Conservation (phyloP, 2,113 vertebrate species). For the Irena cyanogastra region DNA sequence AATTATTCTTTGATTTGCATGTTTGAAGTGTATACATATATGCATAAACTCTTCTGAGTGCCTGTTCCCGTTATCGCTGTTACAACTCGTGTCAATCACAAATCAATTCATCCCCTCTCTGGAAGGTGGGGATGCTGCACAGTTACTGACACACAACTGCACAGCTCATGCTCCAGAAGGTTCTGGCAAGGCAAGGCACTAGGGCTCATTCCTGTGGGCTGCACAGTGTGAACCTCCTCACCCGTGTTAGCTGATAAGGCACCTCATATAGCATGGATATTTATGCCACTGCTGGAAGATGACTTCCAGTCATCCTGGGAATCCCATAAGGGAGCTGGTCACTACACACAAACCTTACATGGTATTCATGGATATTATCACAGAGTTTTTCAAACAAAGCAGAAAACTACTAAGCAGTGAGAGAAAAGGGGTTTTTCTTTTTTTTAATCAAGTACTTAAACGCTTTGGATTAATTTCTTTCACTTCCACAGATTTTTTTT, state of each 20-base stretch:
- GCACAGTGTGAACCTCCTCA: background rate
- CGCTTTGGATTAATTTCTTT: background rate
- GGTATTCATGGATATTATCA: background rate
- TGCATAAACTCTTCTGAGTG: background rate
- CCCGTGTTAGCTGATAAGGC: background rate
- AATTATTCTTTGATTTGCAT: conserved; percentile 8
- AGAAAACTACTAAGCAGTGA: background rate
- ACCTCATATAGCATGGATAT: background rate
- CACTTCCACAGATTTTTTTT: background rate
- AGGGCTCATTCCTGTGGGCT: background rate
- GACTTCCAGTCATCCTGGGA: background rate
- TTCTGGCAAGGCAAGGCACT: background rate
- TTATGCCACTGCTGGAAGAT: background rate
- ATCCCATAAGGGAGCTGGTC: background rate
- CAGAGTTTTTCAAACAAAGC: background rate
- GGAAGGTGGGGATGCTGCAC: background rate
- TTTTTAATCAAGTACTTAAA: background rate
- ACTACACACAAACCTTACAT: background rate
- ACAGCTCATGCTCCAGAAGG: background rate
- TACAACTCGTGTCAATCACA: background rate
- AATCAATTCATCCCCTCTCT: background rate
- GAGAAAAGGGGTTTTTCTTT: background rate
- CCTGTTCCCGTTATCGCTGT: background rate
- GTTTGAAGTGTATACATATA: background rate
- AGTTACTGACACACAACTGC: background rate